Evolutionary conservation across 1,140 invertebrate species (phyloP).

Genomic region (Streblospio benedicti): DNA sequence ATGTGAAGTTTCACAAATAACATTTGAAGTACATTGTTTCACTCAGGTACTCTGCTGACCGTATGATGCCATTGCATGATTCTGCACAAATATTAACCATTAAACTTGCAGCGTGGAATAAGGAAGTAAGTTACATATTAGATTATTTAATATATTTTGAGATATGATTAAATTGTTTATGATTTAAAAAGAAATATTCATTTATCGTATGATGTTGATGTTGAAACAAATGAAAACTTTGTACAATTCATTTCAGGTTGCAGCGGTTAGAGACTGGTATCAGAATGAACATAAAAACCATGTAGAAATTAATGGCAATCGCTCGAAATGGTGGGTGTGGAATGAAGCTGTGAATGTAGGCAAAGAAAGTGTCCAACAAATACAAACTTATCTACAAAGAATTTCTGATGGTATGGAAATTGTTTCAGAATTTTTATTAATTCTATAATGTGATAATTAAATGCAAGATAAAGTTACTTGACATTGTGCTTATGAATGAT

Average conservation of each 20-base stretch:
- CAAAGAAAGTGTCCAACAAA: slow-evolving; percentile 31
- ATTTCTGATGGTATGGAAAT: slow-evolving; percentile 33
- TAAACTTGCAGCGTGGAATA: slow-evolving; percentile 34
- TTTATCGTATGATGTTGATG: too few relatives aligned
- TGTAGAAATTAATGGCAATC: slow-evolving; percentile 27
- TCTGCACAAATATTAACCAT: slow-evolving; percentile 41
- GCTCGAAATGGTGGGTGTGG: slow-evolving; percentile 47
- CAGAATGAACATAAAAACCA: slow-evolving; percentile 42
- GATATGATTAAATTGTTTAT: too few relatives aligned
- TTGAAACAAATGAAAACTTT: too few relatives aligned
- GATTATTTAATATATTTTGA: too few relatives aligned
- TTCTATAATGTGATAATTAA: not conserved
- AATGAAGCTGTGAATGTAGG: slow-evolving; percentile 29
- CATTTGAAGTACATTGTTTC: too few relatives aligned
- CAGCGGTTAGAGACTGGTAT: slow-evolving; percentile 39
- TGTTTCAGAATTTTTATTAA: too few relatives aligned
- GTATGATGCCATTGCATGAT: slow-evolving; percentile 37
- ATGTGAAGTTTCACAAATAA: too few relatives aligned
- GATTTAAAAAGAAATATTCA: too few relatives aligned
- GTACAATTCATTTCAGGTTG: too few relatives aligned
- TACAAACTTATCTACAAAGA: slow-evolving; percentile 41
- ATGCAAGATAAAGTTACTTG: not conserved
- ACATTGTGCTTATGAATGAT: not conserved
- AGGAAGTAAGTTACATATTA: too few relatives aligned
- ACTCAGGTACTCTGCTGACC: too few relatives aligned